Conservation (phyloP, 1,140 invertebrate species). For the Latrodectus geometricus region DNA sequence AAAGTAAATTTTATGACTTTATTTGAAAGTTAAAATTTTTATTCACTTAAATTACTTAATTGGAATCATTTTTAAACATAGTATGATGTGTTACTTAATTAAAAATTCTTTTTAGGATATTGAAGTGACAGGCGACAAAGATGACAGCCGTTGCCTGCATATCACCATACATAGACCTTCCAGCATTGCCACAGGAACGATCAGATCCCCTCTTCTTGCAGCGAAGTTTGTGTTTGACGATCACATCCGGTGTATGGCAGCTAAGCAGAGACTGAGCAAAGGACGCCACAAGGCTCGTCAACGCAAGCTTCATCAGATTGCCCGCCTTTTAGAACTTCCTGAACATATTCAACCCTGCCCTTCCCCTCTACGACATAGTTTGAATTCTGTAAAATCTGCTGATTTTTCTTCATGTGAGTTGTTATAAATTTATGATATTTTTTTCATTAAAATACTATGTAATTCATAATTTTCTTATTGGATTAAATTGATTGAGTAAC, state of each 20-base stretch:
- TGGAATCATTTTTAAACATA: no score
- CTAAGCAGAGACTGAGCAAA: constrained; percentile 80
- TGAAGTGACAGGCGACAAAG: constrained; percentile 88
- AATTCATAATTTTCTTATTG: no score
- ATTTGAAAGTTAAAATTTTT: no score
- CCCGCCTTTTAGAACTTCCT: constrained; percentile 86
- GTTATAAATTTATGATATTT: neutral
- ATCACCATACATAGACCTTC: constrained; percentile 91
- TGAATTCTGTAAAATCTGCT: constrained; percentile 63
- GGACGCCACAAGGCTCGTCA: constrained; percentile 94
- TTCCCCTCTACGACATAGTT: constrained; percentile 71
- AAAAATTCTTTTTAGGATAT: constrained; percentile 72
- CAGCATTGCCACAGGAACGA: constrained; percentile 70
- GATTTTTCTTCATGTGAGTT: constrained; percentile 47
- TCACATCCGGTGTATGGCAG: constrained; percentile 85
- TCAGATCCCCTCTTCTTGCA: constrained; percentile 73
- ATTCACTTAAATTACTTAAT: no score
- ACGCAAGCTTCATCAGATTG: constrained; percentile 95
- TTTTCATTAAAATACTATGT: neutral
- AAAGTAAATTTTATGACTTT: no score
- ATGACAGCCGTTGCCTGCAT: constrained; percentile 95
- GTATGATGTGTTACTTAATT: no score
- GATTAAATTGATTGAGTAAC: no score
- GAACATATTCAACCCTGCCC: constrained; percentile 74
- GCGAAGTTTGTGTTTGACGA: constrained; percentile 98